Conservation (phyloP, 2,888 invertebrate genomes). For the Ichneumon xanthorius region DNA sequence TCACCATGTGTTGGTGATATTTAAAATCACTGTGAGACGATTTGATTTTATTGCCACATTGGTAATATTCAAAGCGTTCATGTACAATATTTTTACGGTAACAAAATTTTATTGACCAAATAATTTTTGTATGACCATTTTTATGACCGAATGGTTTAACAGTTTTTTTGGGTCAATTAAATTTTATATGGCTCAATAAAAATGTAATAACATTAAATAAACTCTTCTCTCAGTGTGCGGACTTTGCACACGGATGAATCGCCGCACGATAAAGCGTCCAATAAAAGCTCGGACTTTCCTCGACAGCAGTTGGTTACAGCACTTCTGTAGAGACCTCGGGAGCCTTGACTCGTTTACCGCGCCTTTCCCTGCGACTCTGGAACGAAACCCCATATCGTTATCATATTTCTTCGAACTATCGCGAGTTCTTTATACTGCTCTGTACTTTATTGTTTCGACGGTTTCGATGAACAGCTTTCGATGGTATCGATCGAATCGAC, state of each 20-base stretch:
- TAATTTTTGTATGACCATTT: too few relatives aligned
- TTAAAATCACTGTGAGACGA: too few relatives aligned
- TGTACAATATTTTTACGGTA: too few relatives aligned
- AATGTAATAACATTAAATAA: too few relatives aligned
- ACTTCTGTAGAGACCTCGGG: slow-evolving; percentile 18
- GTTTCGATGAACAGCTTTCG: not conserved
- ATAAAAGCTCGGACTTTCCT: slow-evolving; percentile 46
- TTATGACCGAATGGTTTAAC: too few relatives aligned
- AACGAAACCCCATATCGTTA: slow-evolving; percentile 51
- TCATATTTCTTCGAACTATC: slow-evolving; percentile 53
- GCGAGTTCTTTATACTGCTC: slow-evolving; percentile 37
- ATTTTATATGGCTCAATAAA: too few relatives aligned
- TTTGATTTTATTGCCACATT: too few relatives aligned
- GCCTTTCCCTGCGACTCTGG: slow-evolving; percentile 60
- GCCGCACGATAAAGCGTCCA: slow-evolving; percentile 30
- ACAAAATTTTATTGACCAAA: too few relatives aligned
- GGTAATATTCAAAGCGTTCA: too few relatives aligned
- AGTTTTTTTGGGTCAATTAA: too few relatives aligned
- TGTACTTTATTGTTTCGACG: not conserved
- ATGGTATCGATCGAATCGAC: not conserved
- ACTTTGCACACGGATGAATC: slow-evolving; percentile 44
- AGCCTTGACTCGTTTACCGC: slow-evolving; percentile 65
- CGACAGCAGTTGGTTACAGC: slow-evolving; percentile 20
- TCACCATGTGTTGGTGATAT: too few relatives aligned
- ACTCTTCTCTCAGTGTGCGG: slow-evolving; percentile 11